Percentiles rank a stretch among this genome's conserved stretches.
These are phyloP conservation scores for Stegana nigrithorax DNA, from an alignment of 2,888 invertebrate genomes.

Conservation along the genomic window DNA sequence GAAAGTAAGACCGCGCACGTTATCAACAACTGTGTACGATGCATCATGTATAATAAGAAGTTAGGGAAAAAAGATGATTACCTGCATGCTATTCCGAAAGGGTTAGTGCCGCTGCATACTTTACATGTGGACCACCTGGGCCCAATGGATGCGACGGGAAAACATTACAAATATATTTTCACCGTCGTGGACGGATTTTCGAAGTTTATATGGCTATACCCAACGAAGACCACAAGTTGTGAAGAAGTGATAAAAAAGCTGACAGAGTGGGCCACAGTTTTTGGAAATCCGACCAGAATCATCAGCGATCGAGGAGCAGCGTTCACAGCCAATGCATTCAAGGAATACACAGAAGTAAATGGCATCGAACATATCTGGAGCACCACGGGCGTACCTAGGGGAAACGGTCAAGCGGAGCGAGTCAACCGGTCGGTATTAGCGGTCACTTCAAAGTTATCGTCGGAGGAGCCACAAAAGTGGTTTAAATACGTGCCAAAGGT, in stretches of 20 bases:
- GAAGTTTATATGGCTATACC: constrained; percentile 9
- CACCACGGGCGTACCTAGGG: neutral
- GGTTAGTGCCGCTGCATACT: neutral
- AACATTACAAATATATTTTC: neutral
- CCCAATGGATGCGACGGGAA: neutral
- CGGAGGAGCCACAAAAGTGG: neutral
- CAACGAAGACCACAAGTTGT: constrained; percentile 23
- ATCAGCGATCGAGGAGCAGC: neutral
- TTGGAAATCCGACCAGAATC: neutral
- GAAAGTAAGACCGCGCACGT: neutral
- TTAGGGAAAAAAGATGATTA: neutral
- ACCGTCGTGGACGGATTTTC: neutral
- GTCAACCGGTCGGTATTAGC: neutral
- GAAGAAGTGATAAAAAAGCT: neutral
- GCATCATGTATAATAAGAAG: neutral
- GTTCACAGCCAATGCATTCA: neutral
- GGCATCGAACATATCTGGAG: neutral
- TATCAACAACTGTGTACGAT: neutral
- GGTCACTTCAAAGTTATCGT: neutral
- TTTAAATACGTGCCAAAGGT: constrained; percentile 11
- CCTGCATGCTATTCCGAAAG: neutral
- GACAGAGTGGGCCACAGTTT: neutral
- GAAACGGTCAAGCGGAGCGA: constrained; percentile 3
- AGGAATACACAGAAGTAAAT: neutral
- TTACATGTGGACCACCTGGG: constrained; percentile 5